Evolutionary conservation across 2,797 vertebrate genomes (phyloP).

Genomic region (Acestrorhynchus altus): DNA sequence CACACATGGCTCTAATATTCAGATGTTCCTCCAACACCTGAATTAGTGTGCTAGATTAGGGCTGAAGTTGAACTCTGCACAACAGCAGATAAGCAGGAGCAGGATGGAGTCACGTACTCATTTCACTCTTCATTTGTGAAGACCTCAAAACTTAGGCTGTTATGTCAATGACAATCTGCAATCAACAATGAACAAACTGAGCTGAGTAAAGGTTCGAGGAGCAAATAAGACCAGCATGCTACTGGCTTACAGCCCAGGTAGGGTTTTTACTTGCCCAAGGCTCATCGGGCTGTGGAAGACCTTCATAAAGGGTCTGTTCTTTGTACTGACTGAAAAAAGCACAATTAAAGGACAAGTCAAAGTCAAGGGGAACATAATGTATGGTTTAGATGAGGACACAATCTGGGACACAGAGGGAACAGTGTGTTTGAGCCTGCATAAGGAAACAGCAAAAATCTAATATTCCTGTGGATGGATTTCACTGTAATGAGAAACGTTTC

Average conservation of each 20-base stretch:
- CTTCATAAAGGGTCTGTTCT: constrained; percentile 1
- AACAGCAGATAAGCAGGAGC: too few relatives aligned
- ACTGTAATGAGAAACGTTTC: constrained; percentile 65
- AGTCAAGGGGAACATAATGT: constrained; percentile 18
- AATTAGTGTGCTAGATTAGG: too few relatives aligned
- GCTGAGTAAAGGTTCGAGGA: neutral
- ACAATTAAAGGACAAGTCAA: constrained; percentile 12
- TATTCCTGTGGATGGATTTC: constrained; percentile 63
- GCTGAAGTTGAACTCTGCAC: too few relatives aligned
- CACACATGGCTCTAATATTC: too few relatives aligned
- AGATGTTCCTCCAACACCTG: too few relatives aligned
- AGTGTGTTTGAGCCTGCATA: constrained; percentile 20
- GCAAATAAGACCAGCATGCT: neutral
- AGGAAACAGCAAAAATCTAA: constrained; percentile 52
- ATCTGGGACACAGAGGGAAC: neutral
- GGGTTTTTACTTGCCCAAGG: neutral
- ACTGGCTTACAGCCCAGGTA: neutral
- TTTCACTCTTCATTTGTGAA: neutral
- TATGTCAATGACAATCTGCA: neutral
- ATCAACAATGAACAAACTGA: neutral
- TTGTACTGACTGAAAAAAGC: neutral
- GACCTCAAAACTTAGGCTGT: too few relatives aligned
- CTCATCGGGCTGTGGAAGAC: neutral
- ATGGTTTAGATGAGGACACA: constrained; percentile 29
- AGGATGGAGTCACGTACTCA: neutral